Evolutionary conservation across 2,888 invertebrate species (phyloP).

Genomic region (Bugulina stolonifera): DNA sequence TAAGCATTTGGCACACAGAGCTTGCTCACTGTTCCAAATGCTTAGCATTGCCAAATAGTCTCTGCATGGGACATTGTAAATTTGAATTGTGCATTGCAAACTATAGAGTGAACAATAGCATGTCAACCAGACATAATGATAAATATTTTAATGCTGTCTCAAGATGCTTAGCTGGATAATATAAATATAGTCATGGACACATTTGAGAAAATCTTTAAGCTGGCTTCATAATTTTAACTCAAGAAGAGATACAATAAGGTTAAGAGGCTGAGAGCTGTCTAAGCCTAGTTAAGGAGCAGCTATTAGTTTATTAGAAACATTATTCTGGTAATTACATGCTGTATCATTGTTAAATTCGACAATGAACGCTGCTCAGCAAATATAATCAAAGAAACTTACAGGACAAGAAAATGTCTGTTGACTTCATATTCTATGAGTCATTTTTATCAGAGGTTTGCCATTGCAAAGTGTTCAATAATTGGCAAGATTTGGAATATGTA

Average conservation of each 20-base stretch:
- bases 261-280: not conserved
- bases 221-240: not conserved
- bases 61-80: too few relatives aligned
- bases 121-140: too few relatives aligned
- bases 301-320: not conserved
- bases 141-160: too few relatives aligned
- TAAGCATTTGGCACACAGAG: too few relatives aligned
- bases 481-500: not conserved
- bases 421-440: not conserved
- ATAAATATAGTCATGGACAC: not conserved
- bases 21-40: too few relatives aligned
- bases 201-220: not conserved
- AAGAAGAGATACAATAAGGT: not conserved
- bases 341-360: not conserved
- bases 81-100: too few relatives aligned
- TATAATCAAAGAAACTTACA: not conserved
- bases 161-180: constrained; percentile 6
- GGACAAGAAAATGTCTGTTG: not conserved
- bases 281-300: not conserved
- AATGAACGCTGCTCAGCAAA: too few relatives aligned
- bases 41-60: too few relatives aligned
- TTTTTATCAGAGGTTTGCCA: not conserved
- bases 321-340: constrained; percentile 18
- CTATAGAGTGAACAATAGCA: too few relatives aligned
- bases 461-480: not conserved